Conservation (phyloP, 2,797 vertebrate species). For the Artibeus jamaicensis region DNA sequence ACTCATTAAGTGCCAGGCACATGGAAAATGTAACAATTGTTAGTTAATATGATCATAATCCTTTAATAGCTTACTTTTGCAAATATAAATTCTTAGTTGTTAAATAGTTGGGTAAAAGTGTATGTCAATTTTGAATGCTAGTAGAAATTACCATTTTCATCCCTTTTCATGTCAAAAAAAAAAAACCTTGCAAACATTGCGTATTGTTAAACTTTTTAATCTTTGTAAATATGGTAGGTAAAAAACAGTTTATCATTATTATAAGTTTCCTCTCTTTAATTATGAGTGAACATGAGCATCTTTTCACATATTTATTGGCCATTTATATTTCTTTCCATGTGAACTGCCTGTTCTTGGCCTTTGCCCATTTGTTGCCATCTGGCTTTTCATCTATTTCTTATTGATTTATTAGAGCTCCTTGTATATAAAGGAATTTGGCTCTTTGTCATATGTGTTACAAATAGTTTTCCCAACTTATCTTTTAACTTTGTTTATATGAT, state of each 20-base stretch:
- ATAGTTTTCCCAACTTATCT: conserved; percentile 35
- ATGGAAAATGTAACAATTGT: not conserved
- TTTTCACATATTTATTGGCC: conserved; percentile 42
- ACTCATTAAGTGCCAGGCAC: not conserved
- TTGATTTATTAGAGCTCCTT: conserved; percentile 46
- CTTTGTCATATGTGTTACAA: conserved; percentile 34
- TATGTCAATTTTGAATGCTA: conserved; percentile 7
- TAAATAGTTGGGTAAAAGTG: not conserved
- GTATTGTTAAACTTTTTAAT: not conserved
- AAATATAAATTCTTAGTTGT: conserved; percentile 5
- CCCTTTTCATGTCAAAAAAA: not conserved
- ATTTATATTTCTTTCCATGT: conserved; percentile 47
- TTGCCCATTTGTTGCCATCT: conserved; percentile 17
- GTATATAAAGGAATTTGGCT: conserved; percentile 47
- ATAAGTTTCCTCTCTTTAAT: not conserved
- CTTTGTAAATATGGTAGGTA: not conserved
- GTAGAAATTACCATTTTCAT: not conserved
- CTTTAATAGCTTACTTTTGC: conserved; percentile 21
- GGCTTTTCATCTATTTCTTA: conserved; percentile 48
- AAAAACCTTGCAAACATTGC: not conserved
- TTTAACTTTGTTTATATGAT: conserved; percentile 16
- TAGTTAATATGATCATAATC: not conserved
- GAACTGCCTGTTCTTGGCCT: conserved; percentile 31
- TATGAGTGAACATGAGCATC: not conserved
- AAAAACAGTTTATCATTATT: conserved; percentile 19